Evolutionary conservation across 2,888 invertebrate genomes (phyloP).

Genomic region (Stenolophus ochropezus): DNA sequence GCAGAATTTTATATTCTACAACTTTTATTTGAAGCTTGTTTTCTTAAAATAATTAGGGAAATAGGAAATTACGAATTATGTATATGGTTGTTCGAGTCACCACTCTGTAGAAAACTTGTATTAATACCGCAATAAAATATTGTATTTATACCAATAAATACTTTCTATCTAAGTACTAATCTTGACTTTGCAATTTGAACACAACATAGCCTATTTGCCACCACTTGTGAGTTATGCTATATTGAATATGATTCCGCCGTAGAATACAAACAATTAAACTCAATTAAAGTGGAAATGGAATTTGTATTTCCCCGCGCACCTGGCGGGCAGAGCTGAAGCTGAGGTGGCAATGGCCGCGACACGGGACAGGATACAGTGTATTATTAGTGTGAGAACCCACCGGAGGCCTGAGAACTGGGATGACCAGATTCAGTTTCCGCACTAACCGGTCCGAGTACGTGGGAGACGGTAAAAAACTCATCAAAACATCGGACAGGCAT

Average conservation of each 20-base stretch:
- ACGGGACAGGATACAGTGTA: constrained; percentile 58
- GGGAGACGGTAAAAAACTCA: constrained; percentile 57
- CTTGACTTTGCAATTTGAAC: no score
- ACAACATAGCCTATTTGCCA: background rate
- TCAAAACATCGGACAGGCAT: constrained; percentile 50
- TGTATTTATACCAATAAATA: no score
- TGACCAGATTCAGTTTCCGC: constrained; percentile 61
- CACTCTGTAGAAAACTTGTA: no score
- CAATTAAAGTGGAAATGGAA: background rate
- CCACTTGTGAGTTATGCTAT: background rate
- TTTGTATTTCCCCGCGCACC: constrained; percentile 1
- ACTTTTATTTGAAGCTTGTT: no score
- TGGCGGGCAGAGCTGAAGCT: constrained; percentile 1
- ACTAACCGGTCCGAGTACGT: constrained; percentile 59
- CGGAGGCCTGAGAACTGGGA: constrained; percentile 59
- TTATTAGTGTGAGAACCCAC: constrained; percentile 60
- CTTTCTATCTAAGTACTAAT: no score
- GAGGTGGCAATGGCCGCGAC: constrained; percentile 49
- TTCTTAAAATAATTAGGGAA: no score
- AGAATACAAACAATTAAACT: background rate
- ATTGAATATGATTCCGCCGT: background rate
- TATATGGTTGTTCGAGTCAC: no score
- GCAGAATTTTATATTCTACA: no score
- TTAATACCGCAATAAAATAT: no score
- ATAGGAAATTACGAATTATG: no score